Conservation (phyloP, 2,797 vertebrate genomes). For the Gambelia wislizenii region DNA sequence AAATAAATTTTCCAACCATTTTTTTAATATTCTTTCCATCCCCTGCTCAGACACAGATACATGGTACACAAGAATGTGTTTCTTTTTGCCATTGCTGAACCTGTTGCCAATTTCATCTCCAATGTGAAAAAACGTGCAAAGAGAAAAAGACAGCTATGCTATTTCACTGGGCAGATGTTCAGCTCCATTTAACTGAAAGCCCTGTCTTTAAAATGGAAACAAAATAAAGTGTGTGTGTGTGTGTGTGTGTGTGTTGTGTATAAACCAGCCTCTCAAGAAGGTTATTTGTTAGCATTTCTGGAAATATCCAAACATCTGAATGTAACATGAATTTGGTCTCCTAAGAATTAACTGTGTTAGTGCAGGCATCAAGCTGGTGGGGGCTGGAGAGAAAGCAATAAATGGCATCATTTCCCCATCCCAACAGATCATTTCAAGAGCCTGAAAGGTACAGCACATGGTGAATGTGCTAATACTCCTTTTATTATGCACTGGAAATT, state of each 20-base stretch:
- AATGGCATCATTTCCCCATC: background rate
- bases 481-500: background rate
- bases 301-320: background rate
- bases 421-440: background rate
- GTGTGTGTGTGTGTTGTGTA: background rate
- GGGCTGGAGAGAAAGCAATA: background rate
- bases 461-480: background rate
- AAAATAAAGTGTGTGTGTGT: background rate
- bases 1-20: too few species aligned
- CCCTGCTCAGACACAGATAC: background rate
- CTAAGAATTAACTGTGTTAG: background rate
- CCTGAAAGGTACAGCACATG: background rate
- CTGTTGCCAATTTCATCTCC: background rate
- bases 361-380: too few species aligned
- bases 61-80: background rate
- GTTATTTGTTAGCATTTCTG: background rate
- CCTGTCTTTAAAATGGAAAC: constrained; percentile 8
- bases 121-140: background rate
- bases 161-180: constrained; percentile 7
- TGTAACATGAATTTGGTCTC: background rate
- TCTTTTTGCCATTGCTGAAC: background rate
- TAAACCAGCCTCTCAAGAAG: background rate
- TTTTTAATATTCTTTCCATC: too few species aligned
- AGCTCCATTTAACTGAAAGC: constrained; percentile 21
- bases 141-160: background rate